Conservation (phyloP, 2,113 vertebrate genomes). For the Prochilodus magdalenae region DNA sequence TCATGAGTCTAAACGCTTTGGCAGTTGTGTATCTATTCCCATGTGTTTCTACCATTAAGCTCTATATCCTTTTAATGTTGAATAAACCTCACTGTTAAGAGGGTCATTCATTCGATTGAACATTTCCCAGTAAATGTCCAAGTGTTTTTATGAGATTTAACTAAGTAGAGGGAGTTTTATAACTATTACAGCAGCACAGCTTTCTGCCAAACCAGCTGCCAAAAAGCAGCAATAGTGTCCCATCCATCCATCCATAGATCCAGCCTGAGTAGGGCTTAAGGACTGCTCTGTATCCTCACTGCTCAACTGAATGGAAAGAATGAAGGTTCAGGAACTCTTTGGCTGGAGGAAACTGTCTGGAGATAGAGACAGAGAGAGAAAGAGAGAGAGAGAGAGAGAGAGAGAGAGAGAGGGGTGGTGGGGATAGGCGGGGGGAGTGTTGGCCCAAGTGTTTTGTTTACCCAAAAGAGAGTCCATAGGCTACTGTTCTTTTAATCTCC, state of each 20-base stretch:
- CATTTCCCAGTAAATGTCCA: conserved; percentile 39
- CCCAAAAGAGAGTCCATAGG: neutral
- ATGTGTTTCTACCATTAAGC: conserved; percentile 2
- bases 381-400: conserved; percentile 11
- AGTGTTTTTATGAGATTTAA: conserved; percentile 41
- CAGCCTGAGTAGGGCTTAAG: neutral
- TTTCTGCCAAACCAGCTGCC: conserved; percentile 32
- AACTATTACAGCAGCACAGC: conserved; percentile 20
- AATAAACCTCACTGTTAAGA: conserved; percentile 30
- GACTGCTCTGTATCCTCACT: conserved; percentile 10
- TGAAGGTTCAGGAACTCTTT: conserved; percentile 9
- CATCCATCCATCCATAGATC: conserved; percentile 10
- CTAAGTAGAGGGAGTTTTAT: conserved; percentile 41
- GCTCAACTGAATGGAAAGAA: conserved; percentile 37
- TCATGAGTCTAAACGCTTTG: neutral
- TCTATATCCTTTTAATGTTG: conserved; percentile 8
- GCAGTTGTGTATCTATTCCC: neutral
- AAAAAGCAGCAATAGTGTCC: conserved; percentile 21
- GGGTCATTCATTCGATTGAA: conserved; percentile 38
- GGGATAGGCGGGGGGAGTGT: too few relatives aligned
- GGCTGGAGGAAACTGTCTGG: conserved; percentile 7
- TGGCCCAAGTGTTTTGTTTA: too few relatives aligned
- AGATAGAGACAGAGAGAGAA: conserved; percentile 17
- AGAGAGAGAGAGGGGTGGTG: neutral
- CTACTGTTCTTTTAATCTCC: neutral